Evolutionary conservation across 2,797 vertebrate genomes (phyloP), one percentile per base, ranked within the genome.

Genomic region (Enteromius thamalakanensis): DNA sequence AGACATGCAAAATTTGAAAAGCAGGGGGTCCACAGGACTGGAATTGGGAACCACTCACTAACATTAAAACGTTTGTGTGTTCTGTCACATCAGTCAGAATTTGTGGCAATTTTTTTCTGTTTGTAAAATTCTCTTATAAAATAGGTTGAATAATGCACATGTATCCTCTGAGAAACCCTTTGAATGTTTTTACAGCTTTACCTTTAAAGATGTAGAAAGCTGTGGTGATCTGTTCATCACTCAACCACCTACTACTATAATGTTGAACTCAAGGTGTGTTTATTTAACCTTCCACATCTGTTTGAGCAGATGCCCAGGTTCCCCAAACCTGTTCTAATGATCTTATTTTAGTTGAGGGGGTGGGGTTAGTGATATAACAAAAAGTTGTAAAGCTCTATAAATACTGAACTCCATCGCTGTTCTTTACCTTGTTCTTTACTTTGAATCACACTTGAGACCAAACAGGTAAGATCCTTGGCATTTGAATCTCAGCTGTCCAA

Each of bases 301-400:
- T 32, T 77, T 70, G 74, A 69, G 51, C 81, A 83, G 81, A 77
- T 83, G 81, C 74, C 37, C 64, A 1, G 51, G 37, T 83, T 77
- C 81, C 81, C 81, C 51, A 69, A 83, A 68, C 75, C 12, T 60
- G 17, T 65, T 67, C 10, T 79, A 64, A 47, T 67, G 17, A 79
- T 26, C 5, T 67, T 34, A 51, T 67, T 55, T 58, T 8, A 70
- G 65, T 55, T 42, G 49, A 69, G 19, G 37, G 42, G 81, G 72
- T 60, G 81, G 74, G 55, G 74, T 83, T 47, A 10, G 74, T 83
- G 64, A 83, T 45, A 67, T 82, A 82, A 77, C 65, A 4, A 70
- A 49, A 7, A 60, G 5, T 42, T 45, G 37, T 6, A 51, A n/a
- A 3, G 0, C 34, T 37, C 15, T 83, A 70, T 83, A 83, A 58